Percentiles rank a stretch among this genome's conserved stretches.
phyloP scores from a whole-genome alignment of 2,797 vertebrate species.

The Lacerta bilineata region DNA sequence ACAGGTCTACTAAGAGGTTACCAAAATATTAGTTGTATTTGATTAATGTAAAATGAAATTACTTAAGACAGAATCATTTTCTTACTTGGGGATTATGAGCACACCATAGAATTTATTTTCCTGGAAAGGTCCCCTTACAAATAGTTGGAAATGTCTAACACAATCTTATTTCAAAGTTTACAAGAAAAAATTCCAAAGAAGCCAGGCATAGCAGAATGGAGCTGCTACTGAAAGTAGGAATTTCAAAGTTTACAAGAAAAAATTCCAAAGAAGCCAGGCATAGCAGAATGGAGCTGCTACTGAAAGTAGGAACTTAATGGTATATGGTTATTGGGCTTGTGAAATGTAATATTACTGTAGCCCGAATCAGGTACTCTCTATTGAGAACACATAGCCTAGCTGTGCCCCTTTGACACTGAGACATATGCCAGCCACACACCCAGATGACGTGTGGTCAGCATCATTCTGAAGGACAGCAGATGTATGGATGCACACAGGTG shows the following conservation, averaged over 20 bases:
- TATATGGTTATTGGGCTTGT: neutral
- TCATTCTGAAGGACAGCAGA: neutral
- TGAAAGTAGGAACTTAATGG: neutral
- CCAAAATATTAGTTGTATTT: conserved; percentile 25
- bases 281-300: neutral
- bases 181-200: neutral
- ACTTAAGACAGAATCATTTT: neutral
- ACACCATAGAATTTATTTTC: conserved; percentile 21
- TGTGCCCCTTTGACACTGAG: neutral
- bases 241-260: neutral
- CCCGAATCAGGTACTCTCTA: neutral
- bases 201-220: neutral
- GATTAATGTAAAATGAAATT: conserved; percentile 20
- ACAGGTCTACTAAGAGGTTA: conserved; percentile 19
- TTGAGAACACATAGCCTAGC: neutral
- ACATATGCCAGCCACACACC: too few relatives aligned
- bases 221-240: neutral
- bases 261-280: neutral
- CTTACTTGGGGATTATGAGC: neutral
- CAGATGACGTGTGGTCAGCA: neutral
- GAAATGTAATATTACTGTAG: neutral
- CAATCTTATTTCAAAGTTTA: neutral
- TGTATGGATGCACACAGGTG: neutral
- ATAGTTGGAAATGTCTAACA: conserved; percentile 10
- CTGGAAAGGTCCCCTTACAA: neutral